phyloP scores from a whole-genome alignment of 1,140 invertebrate genomes.

The Drosophila lowei region DNA sequence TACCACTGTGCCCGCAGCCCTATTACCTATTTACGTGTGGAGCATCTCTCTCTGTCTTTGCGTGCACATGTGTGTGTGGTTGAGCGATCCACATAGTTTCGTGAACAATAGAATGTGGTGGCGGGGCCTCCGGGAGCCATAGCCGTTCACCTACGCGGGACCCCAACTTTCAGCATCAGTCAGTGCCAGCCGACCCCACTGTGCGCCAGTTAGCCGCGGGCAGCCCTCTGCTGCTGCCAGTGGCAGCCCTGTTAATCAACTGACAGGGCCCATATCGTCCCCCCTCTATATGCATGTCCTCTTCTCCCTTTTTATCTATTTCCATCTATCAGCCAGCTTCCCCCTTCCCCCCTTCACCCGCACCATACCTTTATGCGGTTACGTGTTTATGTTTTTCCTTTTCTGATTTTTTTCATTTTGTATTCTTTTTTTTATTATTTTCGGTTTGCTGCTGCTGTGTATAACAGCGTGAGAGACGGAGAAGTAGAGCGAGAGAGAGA shows the following conservation, averaged over 20 bases:
- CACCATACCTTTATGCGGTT: conserved; percentile 67
- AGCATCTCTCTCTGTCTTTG: conserved; percentile 10
- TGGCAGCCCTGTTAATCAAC: conserved; percentile 46
- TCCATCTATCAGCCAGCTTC: conserved; percentile 70
- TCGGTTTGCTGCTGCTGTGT: conserved; percentile 54
- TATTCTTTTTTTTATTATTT: conserved; percentile 66
- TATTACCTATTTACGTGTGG: conserved; percentile 60
- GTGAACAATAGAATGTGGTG: conserved; percentile 40
- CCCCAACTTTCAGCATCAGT: conserved; percentile 49
- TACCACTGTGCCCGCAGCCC: conserved; percentile 46
- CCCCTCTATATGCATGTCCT: neutral
- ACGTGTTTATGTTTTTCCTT: conserved; percentile 77
- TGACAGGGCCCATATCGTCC: conserved; percentile 1
- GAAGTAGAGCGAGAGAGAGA: conserved; percentile 4
- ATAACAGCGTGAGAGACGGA: conserved; percentile 37
- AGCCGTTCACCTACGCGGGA: conserved; percentile 3
- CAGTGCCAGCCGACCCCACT: conserved; percentile 6
- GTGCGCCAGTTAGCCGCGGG: conserved; percentile 33
- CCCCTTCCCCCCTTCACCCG: conserved; percentile 39
- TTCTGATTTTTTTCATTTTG: conserved; percentile 49
- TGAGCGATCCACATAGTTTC: conserved; percentile 52
- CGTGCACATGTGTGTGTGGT: conserved; percentile 26
- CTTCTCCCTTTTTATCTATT: conserved; percentile 30
- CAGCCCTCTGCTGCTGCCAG: conserved; percentile 53
- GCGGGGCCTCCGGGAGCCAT: neutral